Percentiles rank a stretch among this genome's conserved stretches.
These are phyloP conservation scores for Callyntrura sp. DNA, from an alignment of 2,888 invertebrate species.

Conservation along the genomic window DNA sequence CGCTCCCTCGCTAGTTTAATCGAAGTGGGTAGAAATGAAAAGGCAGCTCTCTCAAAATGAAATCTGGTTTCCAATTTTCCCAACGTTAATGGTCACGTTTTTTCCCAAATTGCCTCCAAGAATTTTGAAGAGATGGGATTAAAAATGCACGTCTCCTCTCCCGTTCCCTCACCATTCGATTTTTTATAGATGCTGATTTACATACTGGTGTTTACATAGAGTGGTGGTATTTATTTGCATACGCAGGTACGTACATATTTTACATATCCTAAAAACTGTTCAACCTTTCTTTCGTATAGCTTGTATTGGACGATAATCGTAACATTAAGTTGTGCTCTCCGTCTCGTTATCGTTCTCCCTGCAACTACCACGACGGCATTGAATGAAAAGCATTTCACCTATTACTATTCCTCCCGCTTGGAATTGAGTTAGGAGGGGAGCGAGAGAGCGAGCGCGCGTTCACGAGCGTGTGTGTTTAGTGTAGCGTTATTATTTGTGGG, in stretches of 20 bases:
- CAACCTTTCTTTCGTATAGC: too few species aligned
- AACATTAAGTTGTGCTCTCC: too few species aligned
- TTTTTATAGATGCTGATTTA: neutral
- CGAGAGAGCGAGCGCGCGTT: too few species aligned
- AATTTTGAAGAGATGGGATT: neutral
- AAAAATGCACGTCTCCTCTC: neutral
- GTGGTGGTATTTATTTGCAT: neutral
- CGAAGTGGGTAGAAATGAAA: neutral
- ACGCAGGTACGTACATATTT: too few species aligned
- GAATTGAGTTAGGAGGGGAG: too few species aligned
- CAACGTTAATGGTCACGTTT: conserved; percentile 39
- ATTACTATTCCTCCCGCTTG: too few species aligned
- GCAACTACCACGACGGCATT: too few species aligned
- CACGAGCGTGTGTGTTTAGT: too few species aligned
- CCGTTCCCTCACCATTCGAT: neutral
- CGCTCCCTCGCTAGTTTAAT: neutral
- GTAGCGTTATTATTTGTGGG: neutral
- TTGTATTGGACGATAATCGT: too few species aligned
- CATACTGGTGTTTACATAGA: neutral
- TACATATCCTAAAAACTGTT: neutral
- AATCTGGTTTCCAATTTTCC: neutral
- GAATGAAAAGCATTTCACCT: too few species aligned
- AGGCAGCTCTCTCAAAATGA: neutral
- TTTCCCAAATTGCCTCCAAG: conserved; percentile 29
- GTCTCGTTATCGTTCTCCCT: too few species aligned